Conservation (phyloP, 2,888 invertebrate species). For the Leptopterna dolabrata region DNA sequence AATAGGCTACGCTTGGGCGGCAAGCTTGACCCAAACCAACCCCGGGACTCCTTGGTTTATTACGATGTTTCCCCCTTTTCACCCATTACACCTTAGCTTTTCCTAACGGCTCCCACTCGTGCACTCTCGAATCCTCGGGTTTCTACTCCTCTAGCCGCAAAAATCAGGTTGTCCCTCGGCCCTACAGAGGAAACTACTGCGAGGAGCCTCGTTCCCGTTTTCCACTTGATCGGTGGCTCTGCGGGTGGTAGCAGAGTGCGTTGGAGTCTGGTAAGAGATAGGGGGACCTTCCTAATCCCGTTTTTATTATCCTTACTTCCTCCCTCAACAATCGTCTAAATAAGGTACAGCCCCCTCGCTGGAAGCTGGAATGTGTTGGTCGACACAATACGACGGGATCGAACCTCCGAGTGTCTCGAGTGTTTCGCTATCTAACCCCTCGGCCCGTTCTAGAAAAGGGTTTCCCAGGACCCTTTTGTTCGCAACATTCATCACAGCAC, state of each 20-base stretch:
- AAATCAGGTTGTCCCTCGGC: conserved; percentile 12
- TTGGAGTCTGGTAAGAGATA: neutral
- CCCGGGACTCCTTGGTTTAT: conserved; percentile 50
- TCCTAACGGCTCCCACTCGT: conserved; percentile 52
- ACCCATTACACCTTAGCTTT: conserved; percentile 52
- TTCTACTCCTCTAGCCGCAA: conserved; percentile 27
- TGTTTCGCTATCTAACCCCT: too few species aligned
- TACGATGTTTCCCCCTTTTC: conserved; percentile 40
- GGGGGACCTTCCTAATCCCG: neutral
- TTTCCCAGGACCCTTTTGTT: too few species aligned
- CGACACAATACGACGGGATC: too few species aligned
- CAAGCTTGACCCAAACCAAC: conserved; percentile 54
- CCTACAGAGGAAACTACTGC: neutral
- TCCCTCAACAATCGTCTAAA: neutral
- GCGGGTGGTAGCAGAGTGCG: neutral
- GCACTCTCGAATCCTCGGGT: conserved; percentile 34
- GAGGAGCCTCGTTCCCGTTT: neutral
- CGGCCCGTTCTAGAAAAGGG: too few species aligned
- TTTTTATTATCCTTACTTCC: neutral
- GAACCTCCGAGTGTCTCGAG: too few species aligned
- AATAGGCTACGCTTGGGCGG: conserved; percentile 61
- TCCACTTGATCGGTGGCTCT: neutral
- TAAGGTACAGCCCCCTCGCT: too few species aligned
- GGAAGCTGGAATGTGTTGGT: too few species aligned
- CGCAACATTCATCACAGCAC: too few species aligned